A percentile compares a stretch with the other conserved stretches of the same genome.
Conservation (phyloP, 2,113 vertebrate genomes). For the Xiphias gladius region DNA sequence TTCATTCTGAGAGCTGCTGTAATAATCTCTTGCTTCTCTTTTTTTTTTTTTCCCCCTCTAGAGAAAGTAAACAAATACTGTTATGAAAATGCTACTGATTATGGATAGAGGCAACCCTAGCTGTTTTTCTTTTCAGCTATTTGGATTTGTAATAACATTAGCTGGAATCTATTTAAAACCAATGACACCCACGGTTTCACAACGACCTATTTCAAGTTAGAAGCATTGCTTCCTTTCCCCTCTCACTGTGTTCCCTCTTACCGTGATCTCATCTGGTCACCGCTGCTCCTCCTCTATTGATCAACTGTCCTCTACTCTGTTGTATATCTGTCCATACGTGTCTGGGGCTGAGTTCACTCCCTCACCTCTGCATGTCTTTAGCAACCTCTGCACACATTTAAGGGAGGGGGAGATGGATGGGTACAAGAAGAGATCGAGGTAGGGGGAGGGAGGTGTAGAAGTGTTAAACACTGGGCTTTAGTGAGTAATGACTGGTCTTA, state of each 20-base stretch:
- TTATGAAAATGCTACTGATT: conserved; percentile 28
- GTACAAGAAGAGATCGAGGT: conserved; percentile 21
- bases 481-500: conserved; percentile 72
- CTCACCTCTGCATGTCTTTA: conserved; percentile 52
- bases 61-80: conserved; percentile 46
- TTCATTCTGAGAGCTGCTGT: conserved; percentile 48
- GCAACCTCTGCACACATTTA: conserved; percentile 34
- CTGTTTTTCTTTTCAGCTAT: conserved; percentile 12
- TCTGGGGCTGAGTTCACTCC: conserved; percentile 27
- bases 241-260: background rate
- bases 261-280: conserved; percentile 49
- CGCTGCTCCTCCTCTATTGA: conserved; percentile 53
- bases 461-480: conserved; percentile 62
- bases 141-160: conserved; percentile 32
- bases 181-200: conserved; percentile 3
- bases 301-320: conserved; percentile 36
- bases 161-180: conserved; percentile 39
- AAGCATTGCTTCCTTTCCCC: background rate
- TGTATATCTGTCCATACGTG: conserved; percentile 39
- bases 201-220: background rate
- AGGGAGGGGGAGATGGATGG: conserved; percentile 32
- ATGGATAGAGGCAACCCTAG: conserved; percentile 19
- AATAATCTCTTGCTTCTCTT: conserved; percentile 36
- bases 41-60: background rate
- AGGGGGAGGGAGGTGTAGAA: conserved; percentile 3